Evolutionary conservation across 2,797 vertebrate species (phyloP), one percentile per base, ranked within the genome.

Genomic region (Scarus forsteni): DNA sequence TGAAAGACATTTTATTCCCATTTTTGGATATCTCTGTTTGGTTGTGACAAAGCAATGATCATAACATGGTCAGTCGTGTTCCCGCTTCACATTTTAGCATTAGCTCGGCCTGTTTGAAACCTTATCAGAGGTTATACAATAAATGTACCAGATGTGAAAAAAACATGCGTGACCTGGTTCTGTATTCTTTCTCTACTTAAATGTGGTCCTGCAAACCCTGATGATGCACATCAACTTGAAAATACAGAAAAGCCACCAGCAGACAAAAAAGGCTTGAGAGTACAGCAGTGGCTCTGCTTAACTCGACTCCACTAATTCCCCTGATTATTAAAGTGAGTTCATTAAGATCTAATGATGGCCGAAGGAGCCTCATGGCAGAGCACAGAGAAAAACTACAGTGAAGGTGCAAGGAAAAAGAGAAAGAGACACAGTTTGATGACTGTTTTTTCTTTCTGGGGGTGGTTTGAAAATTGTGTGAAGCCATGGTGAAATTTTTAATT

Each of bases 311-410:
- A 68, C 66, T 75, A 76, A 87, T 85, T 83, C 75, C 74, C 81
- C 53, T 60, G 77, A 83, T 87, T 83, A 85, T 86, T 83, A 87
- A 77, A 83, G 65, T 3, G 63, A 86, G 88, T 88, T 93, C 80
- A 89, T 90, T 87, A 89, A 80, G 75, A 79, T 88, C 77, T 90
- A 91, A 91, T 82, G 83, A 88, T 89, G 86, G 84, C 86, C 77
- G 70, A 84, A 89, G 77, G 88, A 86, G 49, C 46, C 38, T 49
- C 34, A 49, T 73, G 73, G 62, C 66, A 57, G 70, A 53, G 59
- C 62, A 70, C 42, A 65, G 27, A 46, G n/a, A 66, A 49, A 64
- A n/a, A 61, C 44, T 35, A 59, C 3, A 8, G 39, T 40, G 54
- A 70, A 60, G 63, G 67, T 39, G 13, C 36, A 49, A 15, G 42